Conservation (phyloP, 1,140 invertebrate species). For the Battus philenor region DNA sequence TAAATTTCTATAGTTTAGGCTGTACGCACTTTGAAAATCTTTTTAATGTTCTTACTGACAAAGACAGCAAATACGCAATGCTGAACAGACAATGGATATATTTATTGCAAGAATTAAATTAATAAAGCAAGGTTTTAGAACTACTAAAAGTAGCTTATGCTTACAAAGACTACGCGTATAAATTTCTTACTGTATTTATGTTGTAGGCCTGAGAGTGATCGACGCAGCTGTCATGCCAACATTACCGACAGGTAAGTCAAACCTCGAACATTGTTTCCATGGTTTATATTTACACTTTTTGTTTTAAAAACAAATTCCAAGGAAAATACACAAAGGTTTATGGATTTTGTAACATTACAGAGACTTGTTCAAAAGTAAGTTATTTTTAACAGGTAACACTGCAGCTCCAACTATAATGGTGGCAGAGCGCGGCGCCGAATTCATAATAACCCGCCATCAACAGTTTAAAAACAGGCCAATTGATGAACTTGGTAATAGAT, state of each 20-base stretch:
- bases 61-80: not conserved
- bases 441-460: conserved; percentile 78
- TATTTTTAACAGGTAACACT: conserved; percentile 89
- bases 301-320: no score
- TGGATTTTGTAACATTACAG: no score
- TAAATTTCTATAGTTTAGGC: not conserved
- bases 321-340: no score
- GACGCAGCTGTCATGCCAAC: conserved; percentile 79
- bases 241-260: conserved; percentile 46
- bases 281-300: no score
- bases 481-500: conserved; percentile 6
- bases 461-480: conserved; percentile 32
- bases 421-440: conserved; percentile 86
- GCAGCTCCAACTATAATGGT: conserved; percentile 90
- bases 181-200: no score
- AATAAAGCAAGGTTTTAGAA: no score
- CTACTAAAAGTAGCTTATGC: no score
- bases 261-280: no score
- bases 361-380: no score
- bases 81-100: no score
- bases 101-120: no score
- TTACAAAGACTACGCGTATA: no score
- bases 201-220: conserved; percentile 85
- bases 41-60: not conserved
- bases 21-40: not conserved